Evolutionary conservation across 2,888 invertebrate species (phyloP).

Genomic region (Alviniconcha strummeri): DNA sequence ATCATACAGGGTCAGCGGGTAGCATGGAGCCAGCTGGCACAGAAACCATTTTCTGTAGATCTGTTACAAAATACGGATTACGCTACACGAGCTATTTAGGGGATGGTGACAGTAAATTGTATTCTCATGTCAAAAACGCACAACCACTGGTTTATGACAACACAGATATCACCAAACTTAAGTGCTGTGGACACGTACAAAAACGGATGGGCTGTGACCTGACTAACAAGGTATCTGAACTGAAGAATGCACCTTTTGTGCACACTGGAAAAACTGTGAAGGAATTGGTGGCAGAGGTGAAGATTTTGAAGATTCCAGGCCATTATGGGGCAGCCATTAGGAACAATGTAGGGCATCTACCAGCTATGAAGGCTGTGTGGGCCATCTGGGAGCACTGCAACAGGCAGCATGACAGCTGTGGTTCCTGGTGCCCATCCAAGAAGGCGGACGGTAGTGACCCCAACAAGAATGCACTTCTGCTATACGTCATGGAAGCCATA

Average conservation of each 20-base stretch:
- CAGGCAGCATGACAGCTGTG: slow-evolving; percentile 20
- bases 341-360: slow-evolving; percentile 15
- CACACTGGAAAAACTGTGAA: slow-evolving; percentile 4
- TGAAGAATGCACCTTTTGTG: slow-evolving; percentile 8
- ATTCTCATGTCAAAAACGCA: not conserved
- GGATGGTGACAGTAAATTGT: not conserved
- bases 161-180: not conserved
- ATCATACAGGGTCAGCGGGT: slow-evolving; percentile 2
- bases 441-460: not conserved
- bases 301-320: slow-evolving; percentile 28
- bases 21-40: not conserved
- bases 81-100: not conserved
- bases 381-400: slow-evolving; percentile 32
- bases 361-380: slow-evolving; percentile 18
- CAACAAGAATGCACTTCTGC: not conserved
- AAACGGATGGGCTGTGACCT: slow-evolving; percentile 32
- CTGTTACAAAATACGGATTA: not conserved
- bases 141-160: not conserved
- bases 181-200: slow-evolving; percentile 34
- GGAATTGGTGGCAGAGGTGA: slow-evolving; percentile 24
- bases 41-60: not conserved
- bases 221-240: slow-evolving; percentile 1
- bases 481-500: not conserved
- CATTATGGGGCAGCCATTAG: too few relatives aligned
- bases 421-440: slow-evolving; percentile 20